Conservation (phyloP, 1,140 invertebrate species). For the Papilio glaucus region DNA sequence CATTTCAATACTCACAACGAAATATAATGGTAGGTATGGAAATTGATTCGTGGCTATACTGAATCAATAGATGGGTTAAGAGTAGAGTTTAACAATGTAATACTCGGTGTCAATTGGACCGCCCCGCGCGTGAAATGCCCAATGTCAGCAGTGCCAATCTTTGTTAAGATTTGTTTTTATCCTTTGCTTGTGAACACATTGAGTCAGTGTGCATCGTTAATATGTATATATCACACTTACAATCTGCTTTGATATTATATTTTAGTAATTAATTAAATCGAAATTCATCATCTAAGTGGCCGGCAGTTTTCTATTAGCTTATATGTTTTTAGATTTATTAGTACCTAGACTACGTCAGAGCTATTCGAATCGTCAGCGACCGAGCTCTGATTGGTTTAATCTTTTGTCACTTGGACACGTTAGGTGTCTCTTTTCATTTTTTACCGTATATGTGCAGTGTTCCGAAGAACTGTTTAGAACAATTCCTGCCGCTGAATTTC, state of each 20-base stretch:
- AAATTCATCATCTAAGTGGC: too few relatives aligned
- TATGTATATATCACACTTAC: neutral
- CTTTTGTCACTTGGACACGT: too few relatives aligned
- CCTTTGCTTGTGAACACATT: neutral
- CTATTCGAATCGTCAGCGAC: too few relatives aligned
- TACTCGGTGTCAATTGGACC: constrained; percentile 15
- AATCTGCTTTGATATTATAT: neutral
- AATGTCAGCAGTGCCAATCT: constrained; percentile 13
- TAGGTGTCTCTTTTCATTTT: too few relatives aligned
- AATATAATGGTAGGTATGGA: neutral
- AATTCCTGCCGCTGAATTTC: too few relatives aligned
- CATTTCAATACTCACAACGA: neutral
- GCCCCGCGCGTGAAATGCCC: neutral
- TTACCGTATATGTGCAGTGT: too few relatives aligned
- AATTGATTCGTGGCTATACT: constrained; percentile 9
- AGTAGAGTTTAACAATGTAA: constrained; percentile 30
- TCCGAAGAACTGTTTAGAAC: too few relatives aligned
- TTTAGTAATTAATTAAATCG: too few relatives aligned
- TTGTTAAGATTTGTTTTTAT: constrained; percentile 22
- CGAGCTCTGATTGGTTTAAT: too few relatives aligned
- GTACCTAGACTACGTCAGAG: too few relatives aligned
- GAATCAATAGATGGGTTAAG: constrained; percentile 32
- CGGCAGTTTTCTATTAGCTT: too few relatives aligned
- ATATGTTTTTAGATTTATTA: too few relatives aligned
- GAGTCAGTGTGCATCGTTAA: neutral